A percentile compares a stretch with the other conserved stretches of the same genome.
phyloP scores from a whole-genome alignment of 2,113 vertebrate species.

The Actenoides hombroni region DNA sequence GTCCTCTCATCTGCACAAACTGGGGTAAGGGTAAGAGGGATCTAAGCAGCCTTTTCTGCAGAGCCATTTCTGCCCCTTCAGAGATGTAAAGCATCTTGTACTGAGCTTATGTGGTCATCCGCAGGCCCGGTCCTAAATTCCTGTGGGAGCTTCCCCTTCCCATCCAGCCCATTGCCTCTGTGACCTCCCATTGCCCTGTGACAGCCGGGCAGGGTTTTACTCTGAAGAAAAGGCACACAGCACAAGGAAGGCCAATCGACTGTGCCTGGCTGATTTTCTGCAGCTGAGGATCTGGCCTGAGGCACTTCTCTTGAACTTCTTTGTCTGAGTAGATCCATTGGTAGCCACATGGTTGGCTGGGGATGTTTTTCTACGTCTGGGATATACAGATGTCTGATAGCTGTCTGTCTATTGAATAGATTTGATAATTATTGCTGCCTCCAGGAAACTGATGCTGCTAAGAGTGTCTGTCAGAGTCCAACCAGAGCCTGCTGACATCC shows the following conservation, averaged over 20 bases:
- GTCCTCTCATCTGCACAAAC: neutral
- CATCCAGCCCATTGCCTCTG: neutral
- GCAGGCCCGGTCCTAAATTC: neutral
- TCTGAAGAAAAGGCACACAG: slow-evolving; percentile 20
- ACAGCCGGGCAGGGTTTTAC: neutral
- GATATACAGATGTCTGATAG: slow-evolving; percentile 64
- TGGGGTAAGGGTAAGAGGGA: neutral
- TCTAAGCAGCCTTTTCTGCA: neutral
- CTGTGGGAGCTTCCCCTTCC: neutral
- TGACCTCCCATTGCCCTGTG: slow-evolving; percentile 46
- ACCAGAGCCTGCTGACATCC: slow-evolving; percentile 6
- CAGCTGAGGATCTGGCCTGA: slow-evolving; percentile 59
- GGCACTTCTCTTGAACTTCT: slow-evolving; percentile 58
- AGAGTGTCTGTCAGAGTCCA: neutral
- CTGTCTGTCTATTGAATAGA: slow-evolving; percentile 24
- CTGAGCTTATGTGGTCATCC: neutral
- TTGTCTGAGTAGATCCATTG: slow-evolving; percentile 48
- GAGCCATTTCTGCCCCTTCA: neutral
- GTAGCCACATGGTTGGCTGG: slow-evolving; percentile 64
- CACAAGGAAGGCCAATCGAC: neutral
- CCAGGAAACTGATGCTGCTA: slow-evolving; percentile 41
- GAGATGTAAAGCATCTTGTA: neutral
- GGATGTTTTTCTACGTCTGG: slow-evolving; percentile 64
- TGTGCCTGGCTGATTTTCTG: slow-evolving; percentile 44
- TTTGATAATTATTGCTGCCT: slow-evolving; percentile 43